These are phyloP conservation scores for Nesometra sesokonis DNA, from an alignment of 35 echinoderm and acorn worm genomes.

Conservation along the genomic window DNA sequence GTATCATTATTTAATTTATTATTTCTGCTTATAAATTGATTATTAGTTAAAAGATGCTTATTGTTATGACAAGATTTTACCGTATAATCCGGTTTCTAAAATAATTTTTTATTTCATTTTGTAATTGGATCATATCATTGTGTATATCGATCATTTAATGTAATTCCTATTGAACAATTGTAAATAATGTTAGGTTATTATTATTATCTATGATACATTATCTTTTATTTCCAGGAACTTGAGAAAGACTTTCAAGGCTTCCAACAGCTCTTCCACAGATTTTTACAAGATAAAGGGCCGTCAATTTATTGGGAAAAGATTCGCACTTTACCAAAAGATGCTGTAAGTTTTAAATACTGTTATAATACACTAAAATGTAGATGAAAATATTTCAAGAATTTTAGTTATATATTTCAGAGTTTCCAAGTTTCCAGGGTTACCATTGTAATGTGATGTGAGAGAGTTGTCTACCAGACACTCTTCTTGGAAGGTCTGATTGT, in stretches of 20 bases:
- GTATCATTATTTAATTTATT: too few species aligned
- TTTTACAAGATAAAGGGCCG: conserved; percentile 62
- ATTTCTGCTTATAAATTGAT: too few species aligned
- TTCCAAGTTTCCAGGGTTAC: too few species aligned
- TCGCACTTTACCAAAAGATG: conserved; percentile 55
- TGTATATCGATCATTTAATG: not conserved
- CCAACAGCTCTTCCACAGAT: conserved; percentile 71
- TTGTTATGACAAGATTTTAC: too few species aligned
- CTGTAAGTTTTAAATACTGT: conserved; percentile 37
- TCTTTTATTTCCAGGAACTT: conserved; percentile 34
- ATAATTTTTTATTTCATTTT: too few species aligned
- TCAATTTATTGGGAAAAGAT: conserved; percentile 81
- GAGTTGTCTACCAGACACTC: too few species aligned
- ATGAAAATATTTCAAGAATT: not conserved
- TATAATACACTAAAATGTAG: not conserved
- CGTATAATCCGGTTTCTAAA: too few species aligned
- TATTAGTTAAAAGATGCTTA: too few species aligned
- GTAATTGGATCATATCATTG: not conserved
- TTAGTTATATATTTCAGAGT: not conserved
- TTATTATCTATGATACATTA: not conserved
- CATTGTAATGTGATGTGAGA: too few species aligned
- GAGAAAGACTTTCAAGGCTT: conserved; percentile 74
- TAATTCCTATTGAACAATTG: not conserved
- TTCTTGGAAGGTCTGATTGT: too few species aligned
- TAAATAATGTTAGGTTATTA: not conserved